These are phyloP conservation scores for Acleris emargana DNA, from an alignment of 2,888 invertebrate species.

Conservation along the genomic window DNA sequence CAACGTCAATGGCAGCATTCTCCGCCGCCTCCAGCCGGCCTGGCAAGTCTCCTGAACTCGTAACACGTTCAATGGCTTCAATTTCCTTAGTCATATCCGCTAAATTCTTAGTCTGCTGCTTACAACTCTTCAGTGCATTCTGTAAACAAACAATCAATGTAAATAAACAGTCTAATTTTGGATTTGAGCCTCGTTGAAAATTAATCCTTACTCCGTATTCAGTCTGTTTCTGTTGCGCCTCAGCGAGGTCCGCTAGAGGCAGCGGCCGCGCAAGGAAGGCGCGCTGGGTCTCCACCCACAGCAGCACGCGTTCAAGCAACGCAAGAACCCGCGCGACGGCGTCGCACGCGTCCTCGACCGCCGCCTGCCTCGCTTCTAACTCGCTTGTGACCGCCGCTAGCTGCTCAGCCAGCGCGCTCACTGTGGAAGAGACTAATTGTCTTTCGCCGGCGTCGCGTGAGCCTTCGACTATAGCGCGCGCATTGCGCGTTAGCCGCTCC, in stretches of 20 bases:
- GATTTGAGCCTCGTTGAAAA: not conserved
- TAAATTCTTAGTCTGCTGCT: constrained; percentile 92
- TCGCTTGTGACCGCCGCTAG: constrained; percentile 90
- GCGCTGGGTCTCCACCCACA: constrained; percentile 93
- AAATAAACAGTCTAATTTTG: constrained; percentile 6
- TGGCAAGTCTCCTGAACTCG: constrained; percentile 93
- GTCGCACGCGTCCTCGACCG: constrained; percentile 93
- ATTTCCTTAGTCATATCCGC: constrained; percentile 96
- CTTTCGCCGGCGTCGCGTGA: constrained; percentile 91
- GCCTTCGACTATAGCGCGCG: constrained; percentile 90
- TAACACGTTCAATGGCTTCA: constrained; percentile 92
- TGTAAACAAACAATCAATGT: constrained; percentile 63
- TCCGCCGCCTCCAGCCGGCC: constrained; percentile 94
- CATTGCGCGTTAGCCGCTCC: constrained; percentile 90
- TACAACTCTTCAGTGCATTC: constrained; percentile 94
- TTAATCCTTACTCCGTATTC: constrained; percentile 90
- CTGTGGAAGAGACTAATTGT: constrained; percentile 88
- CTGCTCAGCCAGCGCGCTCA: constrained; percentile 90
- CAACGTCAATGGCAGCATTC: constrained; percentile 92
- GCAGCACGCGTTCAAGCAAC: constrained; percentile 90
- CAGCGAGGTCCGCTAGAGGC: constrained; percentile 89
- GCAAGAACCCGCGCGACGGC: constrained; percentile 94
- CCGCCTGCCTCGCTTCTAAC: constrained; percentile 92
- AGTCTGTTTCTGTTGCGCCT: constrained; percentile 92
- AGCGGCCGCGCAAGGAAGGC: constrained; percentile 91